Evolutionary conservation across 2,888 invertebrate species (phyloP).

Genomic region (Scaptomyza caliginosa): DNA sequence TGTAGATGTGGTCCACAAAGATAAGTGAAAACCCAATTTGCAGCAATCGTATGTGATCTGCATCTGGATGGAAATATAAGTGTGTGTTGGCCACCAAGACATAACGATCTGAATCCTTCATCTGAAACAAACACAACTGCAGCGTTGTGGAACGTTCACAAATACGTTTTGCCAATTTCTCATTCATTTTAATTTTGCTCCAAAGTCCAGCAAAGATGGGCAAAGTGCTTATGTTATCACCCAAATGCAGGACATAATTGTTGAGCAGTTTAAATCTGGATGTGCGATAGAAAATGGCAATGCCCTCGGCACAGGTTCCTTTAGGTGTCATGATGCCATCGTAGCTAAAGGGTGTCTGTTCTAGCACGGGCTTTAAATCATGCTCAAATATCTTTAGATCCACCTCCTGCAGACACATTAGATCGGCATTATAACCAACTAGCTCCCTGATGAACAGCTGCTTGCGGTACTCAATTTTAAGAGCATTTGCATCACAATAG

Average conservation of each 20-base stretch:
- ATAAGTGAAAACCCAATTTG: slow-evolving; percentile 91
- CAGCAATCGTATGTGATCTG: slow-evolving; percentile 94
- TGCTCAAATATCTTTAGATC: slow-evolving; percentile 90
- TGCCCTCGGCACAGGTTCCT: slow-evolving; percentile 91
- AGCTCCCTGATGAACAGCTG: slow-evolving; percentile 92
- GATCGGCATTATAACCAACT: slow-evolving; percentile 93
- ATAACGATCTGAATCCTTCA: slow-evolving; percentile 86
- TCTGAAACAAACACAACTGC: slow-evolving; percentile 86
- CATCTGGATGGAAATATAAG: slow-evolving; percentile 96
- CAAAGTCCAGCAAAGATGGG: slow-evolving; percentile 86
- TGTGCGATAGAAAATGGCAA: slow-evolving; percentile 90
- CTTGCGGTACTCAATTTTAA: slow-evolving; percentile 93
- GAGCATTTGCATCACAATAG: slow-evolving; percentile 92
- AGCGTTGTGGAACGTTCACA: slow-evolving; percentile 87
- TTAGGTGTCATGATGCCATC: slow-evolving; percentile 89
- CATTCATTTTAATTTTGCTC: slow-evolving; percentile 86
- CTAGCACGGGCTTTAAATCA: slow-evolving; percentile 87
- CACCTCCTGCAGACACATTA: slow-evolving; percentile 97
- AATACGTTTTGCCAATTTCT: slow-evolving; percentile 86
- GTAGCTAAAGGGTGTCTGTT: slow-evolving; percentile 84
- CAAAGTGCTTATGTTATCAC: slow-evolving; percentile 86
- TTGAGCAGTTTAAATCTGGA: slow-evolving; percentile 88
- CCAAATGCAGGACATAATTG: slow-evolving; percentile 86
- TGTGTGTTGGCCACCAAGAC: slow-evolving; percentile 94
- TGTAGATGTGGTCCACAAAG: slow-evolving; percentile 87